These are phyloP conservation scores for Panagrolaimus sp. DNA, from an alignment of 1,140 invertebrate species.

Conservation along the genomic window DNA sequence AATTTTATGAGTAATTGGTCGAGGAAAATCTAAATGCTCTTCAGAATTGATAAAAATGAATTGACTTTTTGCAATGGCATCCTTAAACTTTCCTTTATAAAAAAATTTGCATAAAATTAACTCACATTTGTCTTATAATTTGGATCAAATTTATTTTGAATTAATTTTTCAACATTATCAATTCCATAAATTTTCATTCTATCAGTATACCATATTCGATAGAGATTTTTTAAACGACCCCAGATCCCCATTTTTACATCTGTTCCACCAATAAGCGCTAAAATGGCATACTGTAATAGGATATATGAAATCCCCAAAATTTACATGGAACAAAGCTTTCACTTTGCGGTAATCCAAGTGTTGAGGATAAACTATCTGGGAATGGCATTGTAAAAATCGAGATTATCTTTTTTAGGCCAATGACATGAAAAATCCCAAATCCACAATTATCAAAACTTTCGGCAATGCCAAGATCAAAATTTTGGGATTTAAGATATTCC, in stretches of 20 bases:
- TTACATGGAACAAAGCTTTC: not conserved
- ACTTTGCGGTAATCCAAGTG: not conserved
- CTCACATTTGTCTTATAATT: too few species aligned
- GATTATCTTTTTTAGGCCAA: not conserved
- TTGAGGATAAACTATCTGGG: not conserved
- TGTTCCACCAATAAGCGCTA: too few species aligned
- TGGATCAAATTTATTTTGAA: not conserved
- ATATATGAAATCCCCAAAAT: too few species aligned
- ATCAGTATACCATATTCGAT: not conserved
- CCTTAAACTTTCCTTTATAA: not conserved
- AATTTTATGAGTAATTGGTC: slow-evolving; percentile 24
- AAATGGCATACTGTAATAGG: too few species aligned
- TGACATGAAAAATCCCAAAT: not conserved
- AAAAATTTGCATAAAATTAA: too few species aligned
- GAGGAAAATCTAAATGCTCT: slow-evolving; percentile 22
- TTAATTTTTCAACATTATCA: not conserved
- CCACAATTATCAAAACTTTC: not conserved
- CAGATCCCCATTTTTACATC: not conserved
- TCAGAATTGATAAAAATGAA: slow-evolving; percentile 25
- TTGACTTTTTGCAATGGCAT: not conserved
- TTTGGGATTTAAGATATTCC: not conserved
- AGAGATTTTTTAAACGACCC: not conserved
- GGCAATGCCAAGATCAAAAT: not conserved
- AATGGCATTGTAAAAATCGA: not conserved
- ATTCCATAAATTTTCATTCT: not conserved